Evolutionary conservation across 1,140 invertebrate species (phyloP).

Genomic region (Drosophila pseudoobscura): DNA sequence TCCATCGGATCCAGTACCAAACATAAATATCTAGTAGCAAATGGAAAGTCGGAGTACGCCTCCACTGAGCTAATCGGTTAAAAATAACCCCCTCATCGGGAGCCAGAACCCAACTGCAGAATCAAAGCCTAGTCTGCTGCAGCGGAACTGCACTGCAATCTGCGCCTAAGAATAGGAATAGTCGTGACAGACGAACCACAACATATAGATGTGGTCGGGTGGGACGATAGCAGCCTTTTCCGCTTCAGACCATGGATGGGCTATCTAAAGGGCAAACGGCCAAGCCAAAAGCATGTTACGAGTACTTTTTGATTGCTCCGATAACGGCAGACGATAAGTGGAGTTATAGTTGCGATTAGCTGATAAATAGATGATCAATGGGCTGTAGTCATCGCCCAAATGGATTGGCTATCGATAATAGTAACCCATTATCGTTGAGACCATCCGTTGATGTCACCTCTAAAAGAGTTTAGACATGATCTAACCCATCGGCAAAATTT

Average conservation of each 20-base stretch:
- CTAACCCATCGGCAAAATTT: background rate
- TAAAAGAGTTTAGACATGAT: background rate
- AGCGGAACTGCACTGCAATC: slow-evolving; percentile 22
- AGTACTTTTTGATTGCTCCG: slow-evolving; percentile 24
- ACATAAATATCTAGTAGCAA: slow-evolving; percentile 49
- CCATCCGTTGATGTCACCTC: slow-evolving; percentile 21
- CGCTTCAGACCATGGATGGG: slow-evolving; percentile 4
- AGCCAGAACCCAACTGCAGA: background rate
- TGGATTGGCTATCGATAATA: slow-evolving; percentile 6
- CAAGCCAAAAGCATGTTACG: slow-evolving; percentile 8
- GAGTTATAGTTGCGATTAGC: slow-evolving; percentile 32
- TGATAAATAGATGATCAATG: slow-evolving; percentile 63
- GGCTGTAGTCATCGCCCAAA: slow-evolving; percentile 49
- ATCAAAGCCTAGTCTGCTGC: slow-evolving; percentile 23
- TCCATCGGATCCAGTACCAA: slow-evolving; percentile 22
- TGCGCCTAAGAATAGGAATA: slow-evolving; percentile 45
- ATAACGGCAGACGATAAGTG: slow-evolving; percentile 46
- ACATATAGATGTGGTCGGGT: slow-evolving; percentile 1
- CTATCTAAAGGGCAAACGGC: slow-evolving; percentile 24
- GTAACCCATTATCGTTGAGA: too few relatives aligned
- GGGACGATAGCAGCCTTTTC: background rate
- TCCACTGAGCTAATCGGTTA: slow-evolving; percentile 57
- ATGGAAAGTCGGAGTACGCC: background rate
- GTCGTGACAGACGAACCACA: slow-evolving; percentile 22
- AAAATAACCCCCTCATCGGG: slow-evolving; percentile 33